Evolutionary conservation across 2,888 invertebrate species (phyloP).

Genomic region (Urechis unicinctus): DNA sequence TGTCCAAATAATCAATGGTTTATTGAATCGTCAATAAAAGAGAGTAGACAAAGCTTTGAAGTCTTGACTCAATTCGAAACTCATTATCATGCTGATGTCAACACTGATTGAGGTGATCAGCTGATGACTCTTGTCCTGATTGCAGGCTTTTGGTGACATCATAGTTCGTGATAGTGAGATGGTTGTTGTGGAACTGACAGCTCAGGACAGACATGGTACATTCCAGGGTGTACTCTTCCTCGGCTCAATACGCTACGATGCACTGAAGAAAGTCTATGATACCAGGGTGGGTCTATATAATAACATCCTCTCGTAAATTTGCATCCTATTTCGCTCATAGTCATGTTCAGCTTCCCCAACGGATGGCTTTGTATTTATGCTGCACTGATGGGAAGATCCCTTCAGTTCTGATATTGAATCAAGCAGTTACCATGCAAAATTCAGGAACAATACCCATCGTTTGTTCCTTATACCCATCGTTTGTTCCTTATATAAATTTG

Average conservation of each 20-base stretch:
- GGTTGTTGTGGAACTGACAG: constrained; percentile 96
- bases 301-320: background rate
- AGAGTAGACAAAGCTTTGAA: too few species aligned
- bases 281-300: constrained; percentile 64
- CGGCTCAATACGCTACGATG: constrained; percentile 95
- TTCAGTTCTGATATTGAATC: too few species aligned
- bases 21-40: too few species aligned
- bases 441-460: too few species aligned
- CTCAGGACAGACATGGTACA: constrained; percentile 75
- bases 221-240: constrained; percentile 92
- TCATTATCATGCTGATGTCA: background rate
- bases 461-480: too few species aligned
- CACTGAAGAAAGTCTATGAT: constrained; percentile 93
- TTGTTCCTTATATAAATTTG: too few species aligned
- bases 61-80: background rate
- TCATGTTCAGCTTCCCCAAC: constrained; percentile 84
- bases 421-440: too few species aligned
- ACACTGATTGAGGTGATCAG: background rate
- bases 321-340: constrained; percentile 39
- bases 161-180: constrained; percentile 96
- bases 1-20: background rate
- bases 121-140: background rate
- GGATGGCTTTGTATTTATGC: too few species aligned
- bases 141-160: constrained; percentile 85
- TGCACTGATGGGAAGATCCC: too few species aligned